phyloP scores from a whole-genome alignment of 1,140 invertebrate species.

The Dysdera silvatica region DNA sequence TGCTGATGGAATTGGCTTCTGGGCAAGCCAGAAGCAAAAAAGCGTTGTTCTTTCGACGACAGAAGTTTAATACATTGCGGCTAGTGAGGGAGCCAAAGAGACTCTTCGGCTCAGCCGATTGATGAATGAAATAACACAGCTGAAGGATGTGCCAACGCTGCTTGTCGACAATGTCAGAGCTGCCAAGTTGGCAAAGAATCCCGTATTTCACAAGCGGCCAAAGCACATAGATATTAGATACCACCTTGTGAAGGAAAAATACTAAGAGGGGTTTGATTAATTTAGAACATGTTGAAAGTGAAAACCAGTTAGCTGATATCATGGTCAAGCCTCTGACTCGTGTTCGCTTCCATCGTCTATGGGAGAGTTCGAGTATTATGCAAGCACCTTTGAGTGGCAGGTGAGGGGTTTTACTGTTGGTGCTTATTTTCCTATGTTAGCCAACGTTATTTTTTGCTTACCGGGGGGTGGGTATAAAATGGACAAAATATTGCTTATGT shows the following conservation, averaged over 20 bases:
- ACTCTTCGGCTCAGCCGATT: conserved; percentile 23
- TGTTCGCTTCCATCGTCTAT: neutral
- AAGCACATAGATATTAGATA: conserved; percentile 17
- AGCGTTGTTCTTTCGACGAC: conserved; percentile 13
- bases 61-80: conserved; percentile 25
- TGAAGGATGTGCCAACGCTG: neutral
- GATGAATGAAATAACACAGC: conserved; percentile 6
- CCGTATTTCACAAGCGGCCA: conserved; percentile 16
- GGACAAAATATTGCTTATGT: too few species aligned
- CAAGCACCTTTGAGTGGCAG: too few species aligned
- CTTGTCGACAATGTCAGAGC: conserved; percentile 32
- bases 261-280: conserved; percentile 11
- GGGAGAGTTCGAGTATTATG: too few species aligned
- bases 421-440: too few species aligned
- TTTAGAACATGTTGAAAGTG: neutral
- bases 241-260: conserved; percentile 40
- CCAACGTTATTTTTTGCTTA: too few species aligned
- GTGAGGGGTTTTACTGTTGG: too few species aligned
- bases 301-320: conserved; percentile 27
- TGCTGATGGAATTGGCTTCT: neutral
- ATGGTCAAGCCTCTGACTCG: conserved; percentile 21
- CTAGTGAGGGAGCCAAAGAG: conserved; percentile 27
- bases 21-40: conserved; percentile 7
- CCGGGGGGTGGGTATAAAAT: too few species aligned
- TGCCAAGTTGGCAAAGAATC: conserved; percentile 21